A percentile compares a stretch with the other conserved stretches of the same genome.
Evolutionary conservation across 23 tunicate genomes (phyloP).

Genomic region (Corella eumyota): DNA sequence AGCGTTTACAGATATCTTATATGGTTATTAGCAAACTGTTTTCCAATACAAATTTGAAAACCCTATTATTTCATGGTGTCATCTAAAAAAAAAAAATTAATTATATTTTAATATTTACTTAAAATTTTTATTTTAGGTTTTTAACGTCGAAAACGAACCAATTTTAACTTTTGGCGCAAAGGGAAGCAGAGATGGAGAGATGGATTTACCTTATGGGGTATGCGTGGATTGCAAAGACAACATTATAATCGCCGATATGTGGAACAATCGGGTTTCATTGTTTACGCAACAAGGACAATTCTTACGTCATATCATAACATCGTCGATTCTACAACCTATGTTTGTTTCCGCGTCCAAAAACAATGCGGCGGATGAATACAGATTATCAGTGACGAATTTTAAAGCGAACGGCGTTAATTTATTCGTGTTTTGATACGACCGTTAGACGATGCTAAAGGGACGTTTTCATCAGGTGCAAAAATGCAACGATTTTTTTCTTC

Average conservation of each 20-base stretch:
- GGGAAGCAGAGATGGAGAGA: conserved; percentile 43
- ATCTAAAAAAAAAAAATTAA: background rate
- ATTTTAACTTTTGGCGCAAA: conserved; percentile 41
- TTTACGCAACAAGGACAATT: conserved; percentile 48
- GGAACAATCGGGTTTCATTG: conserved; percentile 72
- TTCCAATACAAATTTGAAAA: background rate
- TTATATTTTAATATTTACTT: background rate
- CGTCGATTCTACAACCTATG: conserved; percentile 27
- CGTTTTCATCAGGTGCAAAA: no score
- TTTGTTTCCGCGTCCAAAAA: conserved; percentile 31
- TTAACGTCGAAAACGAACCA: conserved; percentile 61
- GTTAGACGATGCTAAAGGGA: no score
- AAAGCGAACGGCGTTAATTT: no score
- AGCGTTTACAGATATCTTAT: no score
- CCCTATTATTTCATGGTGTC: background rate
- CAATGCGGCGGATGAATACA: conserved; percentile 18
- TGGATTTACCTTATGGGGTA: conserved; percentile 76
- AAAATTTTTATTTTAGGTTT: conserved; percentile 26
- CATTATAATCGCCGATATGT: conserved; percentile 83
- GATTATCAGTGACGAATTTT: conserved; percentile 48
- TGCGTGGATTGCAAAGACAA: conserved; percentile 52
- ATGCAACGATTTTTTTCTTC: no score
- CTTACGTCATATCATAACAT: conserved; percentile 11
- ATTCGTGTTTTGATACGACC: no score
- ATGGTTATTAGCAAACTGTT: background rate